Conservation (phyloP, 2,113 vertebrate species). For the Xyrauchen texanus region DNA sequence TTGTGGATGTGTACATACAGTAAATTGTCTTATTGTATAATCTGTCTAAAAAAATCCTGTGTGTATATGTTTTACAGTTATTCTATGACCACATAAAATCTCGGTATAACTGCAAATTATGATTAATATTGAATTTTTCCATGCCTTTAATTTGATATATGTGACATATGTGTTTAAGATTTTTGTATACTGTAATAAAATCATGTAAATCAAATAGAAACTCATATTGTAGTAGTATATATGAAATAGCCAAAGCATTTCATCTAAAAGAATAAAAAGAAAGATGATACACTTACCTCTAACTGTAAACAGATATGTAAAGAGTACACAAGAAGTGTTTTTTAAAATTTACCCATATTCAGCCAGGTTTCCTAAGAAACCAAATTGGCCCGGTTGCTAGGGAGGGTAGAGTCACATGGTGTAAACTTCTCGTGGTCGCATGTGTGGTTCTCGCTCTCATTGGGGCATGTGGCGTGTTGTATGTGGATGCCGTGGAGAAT, state of each 20-base stretch:
- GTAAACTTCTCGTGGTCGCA: too few relatives aligned
- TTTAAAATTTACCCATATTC: too few relatives aligned
- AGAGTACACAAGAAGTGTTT: too few relatives aligned
- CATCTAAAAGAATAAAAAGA: too few relatives aligned
- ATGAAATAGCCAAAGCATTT: not conserved
- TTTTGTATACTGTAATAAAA: slow-evolving; percentile 73
- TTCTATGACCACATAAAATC: slow-evolving; percentile 46
- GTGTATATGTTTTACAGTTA: slow-evolving; percentile 63
- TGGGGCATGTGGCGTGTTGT: too few relatives aligned
- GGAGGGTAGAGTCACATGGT: too few relatives aligned
- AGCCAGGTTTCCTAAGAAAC: too few relatives aligned
- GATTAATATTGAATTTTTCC: slow-evolving; percentile 65
- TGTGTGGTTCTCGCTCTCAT: too few relatives aligned
- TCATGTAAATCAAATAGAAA: slow-evolving; percentile 25
- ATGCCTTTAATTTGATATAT: slow-evolving; percentile 53
- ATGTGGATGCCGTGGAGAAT: too few relatives aligned
- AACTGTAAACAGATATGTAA: too few relatives aligned
- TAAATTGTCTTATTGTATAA: slow-evolving; percentile 55
- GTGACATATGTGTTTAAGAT: slow-evolving; percentile 20
- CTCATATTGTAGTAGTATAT: not conserved
- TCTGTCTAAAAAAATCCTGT: slow-evolving; percentile 42
- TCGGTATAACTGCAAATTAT: slow-evolving; percentile 50
- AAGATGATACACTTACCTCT: too few relatives aligned
- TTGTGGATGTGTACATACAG: slow-evolving; percentile 65
- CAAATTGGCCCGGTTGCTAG: too few relatives aligned